Base-by-base conservation (phyloP, 2,888 invertebrate genomes). In the Dromius quadrimaculatus region DNA sequence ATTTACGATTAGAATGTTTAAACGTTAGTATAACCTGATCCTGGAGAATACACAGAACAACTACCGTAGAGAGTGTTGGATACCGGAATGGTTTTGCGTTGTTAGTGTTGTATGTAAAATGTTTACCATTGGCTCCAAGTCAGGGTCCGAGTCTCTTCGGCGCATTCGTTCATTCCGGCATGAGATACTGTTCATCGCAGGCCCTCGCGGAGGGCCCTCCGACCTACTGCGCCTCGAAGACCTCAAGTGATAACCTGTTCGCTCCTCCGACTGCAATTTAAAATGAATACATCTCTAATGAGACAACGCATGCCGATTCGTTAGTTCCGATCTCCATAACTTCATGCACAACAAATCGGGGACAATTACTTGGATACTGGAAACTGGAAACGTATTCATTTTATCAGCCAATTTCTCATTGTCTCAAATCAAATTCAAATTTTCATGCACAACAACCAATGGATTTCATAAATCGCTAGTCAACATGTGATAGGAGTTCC, bases 201-300 rank as follows among this genome's bases (percentile, higher is more conserved):
- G 75, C 78, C 77, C 75, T 75, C 81, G 78, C 77, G 81, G 89
- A 71, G 91, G 92, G 70, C 92, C 92, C 81, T 91, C 92, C 59
- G 92, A 92, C 86, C 91, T 91, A 87, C 91, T 92, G 81, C 92
- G 89, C 73, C 91, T 84, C 74, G 90, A 90, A 77, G 89, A 88
- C 77, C 89, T 85, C 81, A 81, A 86, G 74, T 84, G 79, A 73
- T 79, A 78, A 78, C 81, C 82, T 76, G 85, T 88, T 77, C 91
- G 87, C 80, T 90, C 90, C 81, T 88, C 89, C 77, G 91, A 91
- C 91, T 91, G 85, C 61, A 83, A 83, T 62, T 80, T 79, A 80
- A 81, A 80, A 80, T 80, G 79, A 80, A 81, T 80, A 81, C 80
- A 79, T 87, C 86, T 79, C 79, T 77, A 77, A 34, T 74, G 69